Conservation (phyloP, 2,888 invertebrate species). For the Philopedon plagiatum region DNA sequence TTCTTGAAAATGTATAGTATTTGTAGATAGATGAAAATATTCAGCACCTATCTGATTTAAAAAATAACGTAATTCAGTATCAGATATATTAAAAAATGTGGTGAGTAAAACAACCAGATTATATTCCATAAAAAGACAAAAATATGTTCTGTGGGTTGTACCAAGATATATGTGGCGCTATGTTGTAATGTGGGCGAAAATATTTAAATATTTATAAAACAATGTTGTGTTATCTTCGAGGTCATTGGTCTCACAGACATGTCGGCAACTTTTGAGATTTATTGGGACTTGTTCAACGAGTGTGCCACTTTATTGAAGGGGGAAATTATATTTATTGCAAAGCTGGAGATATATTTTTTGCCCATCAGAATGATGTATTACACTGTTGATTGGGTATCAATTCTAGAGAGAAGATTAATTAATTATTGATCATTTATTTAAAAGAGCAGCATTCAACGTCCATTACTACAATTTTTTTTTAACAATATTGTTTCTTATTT, state of each 20-base stretch:
- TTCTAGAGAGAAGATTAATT: no score
- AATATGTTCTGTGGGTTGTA: conserved; percentile 8
- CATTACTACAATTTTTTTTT: no score
- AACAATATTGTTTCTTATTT: no score
- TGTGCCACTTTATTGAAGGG: conserved; percentile 1
- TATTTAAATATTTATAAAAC: conserved; percentile 38
- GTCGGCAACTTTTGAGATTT: conserved; percentile 9
- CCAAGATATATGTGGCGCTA: conserved; percentile 23
- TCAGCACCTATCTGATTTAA: no score
- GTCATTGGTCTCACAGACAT: conserved; percentile 13
- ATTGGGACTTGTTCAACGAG: conserved; percentile 2
- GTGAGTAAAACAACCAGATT: neutral
- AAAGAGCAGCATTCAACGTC: no score
- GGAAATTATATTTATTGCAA: neutral
- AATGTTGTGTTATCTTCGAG: conserved; percentile 20
- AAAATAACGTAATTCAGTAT: no score
- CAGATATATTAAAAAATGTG: neutral
- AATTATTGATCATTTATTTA: no score
- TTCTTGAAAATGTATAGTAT: neutral
- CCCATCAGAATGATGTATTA: no score
- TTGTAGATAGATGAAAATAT: no score
- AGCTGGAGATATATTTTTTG: neutral
- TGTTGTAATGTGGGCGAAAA: conserved; percentile 24
- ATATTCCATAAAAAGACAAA: conserved; percentile 1
- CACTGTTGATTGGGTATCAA: no score